These are phyloP conservation scores for Caenorhabditis imperialis DNA, from an alignment of 2,888 invertebrate species.

Conservation along the genomic window DNA sequence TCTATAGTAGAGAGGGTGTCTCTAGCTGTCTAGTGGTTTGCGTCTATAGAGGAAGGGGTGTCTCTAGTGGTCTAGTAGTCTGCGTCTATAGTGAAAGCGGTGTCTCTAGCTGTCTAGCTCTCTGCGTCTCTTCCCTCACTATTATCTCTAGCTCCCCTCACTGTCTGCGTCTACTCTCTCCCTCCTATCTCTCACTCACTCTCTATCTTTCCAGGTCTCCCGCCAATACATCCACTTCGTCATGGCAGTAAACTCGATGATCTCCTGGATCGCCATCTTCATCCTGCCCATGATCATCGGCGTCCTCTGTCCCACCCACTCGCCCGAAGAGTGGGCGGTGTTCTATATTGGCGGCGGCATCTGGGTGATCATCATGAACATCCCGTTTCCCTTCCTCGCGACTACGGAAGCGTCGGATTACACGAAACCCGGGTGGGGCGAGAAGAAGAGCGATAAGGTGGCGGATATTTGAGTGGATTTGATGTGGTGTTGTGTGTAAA, in stretches of 20 bases:
- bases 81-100: too few species aligned
- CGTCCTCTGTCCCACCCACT: slow-evolving; percentile 33
- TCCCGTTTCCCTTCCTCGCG: slow-evolving; percentile 43
- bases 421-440: slow-evolving; percentile 39
- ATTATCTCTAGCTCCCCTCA: too few species aligned
- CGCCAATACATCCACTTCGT: slow-evolving; percentile 56
- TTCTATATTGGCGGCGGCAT: slow-evolving; percentile 34
- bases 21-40: too few species aligned
- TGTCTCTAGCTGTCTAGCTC: too few species aligned
- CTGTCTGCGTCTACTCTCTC: too few species aligned
- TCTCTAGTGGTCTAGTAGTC: too few species aligned
- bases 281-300: slow-evolving; percentile 42
- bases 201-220: slow-evolving; percentile 50
- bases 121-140: too few species aligned
- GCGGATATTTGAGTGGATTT: slow-evolving; percentile 5
- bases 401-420: slow-evolving; percentile 35
- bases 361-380: slow-evolving; percentile 41
- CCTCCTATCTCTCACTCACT: too few species aligned
- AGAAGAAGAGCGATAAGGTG: slow-evolving; percentile 11
- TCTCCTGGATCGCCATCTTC: slow-evolving; percentile 39
- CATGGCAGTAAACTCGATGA: slow-evolving; percentile 50
- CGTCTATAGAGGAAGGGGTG: too few species aligned
- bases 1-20: too few species aligned
- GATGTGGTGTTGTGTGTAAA: too few species aligned
- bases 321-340: slow-evolving; percentile 40